These are phyloP conservation scores for Diloba caeruleocephala DNA, from an alignment of 2,888 invertebrate species.

Conservation along the genomic window DNA sequence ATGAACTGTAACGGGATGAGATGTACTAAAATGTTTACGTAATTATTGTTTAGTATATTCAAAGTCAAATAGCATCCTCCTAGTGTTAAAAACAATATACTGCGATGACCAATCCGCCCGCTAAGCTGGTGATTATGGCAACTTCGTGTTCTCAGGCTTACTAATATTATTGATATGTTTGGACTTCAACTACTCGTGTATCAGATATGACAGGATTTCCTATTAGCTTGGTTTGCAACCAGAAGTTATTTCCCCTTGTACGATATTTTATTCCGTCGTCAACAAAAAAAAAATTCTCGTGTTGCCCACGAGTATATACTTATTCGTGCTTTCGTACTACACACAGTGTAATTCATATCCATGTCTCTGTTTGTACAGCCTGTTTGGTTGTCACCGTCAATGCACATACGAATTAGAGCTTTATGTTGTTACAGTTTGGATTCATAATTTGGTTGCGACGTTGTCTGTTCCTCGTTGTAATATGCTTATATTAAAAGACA, in stretches of 20 bases:
- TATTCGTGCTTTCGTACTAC: conserved; percentile 44
- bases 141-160: too few relatives aligned
- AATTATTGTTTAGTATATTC: too few relatives aligned
- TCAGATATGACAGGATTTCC: conserved; percentile 1
- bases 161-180: too few relatives aligned
- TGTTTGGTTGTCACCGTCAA: conserved; percentile 52
- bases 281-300: not conserved
- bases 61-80: too few relatives aligned
- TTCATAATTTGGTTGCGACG: conserved; percentile 15
- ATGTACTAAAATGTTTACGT: too few relatives aligned
- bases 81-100: too few relatives aligned
- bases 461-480: conserved; percentile 1
- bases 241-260: conserved; percentile 4
- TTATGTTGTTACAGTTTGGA: conserved; percentile 2
- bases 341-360: conserved; percentile 47
- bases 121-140: too few relatives aligned
- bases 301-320: conserved; percentile 4
- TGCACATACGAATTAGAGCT: conserved; percentile 24
- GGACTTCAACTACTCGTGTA: not conserved
- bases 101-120: too few relatives aligned
- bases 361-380: conserved; percentile 64
- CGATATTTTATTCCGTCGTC: not conserved
- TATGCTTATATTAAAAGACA: conserved; percentile 21
- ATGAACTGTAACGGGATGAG: too few relatives aligned
- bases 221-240: too few relatives aligned